Base-by-base conservation (phyloP, 2,797 vertebrate species). In the Pyrrhura leucotis region DNA sequence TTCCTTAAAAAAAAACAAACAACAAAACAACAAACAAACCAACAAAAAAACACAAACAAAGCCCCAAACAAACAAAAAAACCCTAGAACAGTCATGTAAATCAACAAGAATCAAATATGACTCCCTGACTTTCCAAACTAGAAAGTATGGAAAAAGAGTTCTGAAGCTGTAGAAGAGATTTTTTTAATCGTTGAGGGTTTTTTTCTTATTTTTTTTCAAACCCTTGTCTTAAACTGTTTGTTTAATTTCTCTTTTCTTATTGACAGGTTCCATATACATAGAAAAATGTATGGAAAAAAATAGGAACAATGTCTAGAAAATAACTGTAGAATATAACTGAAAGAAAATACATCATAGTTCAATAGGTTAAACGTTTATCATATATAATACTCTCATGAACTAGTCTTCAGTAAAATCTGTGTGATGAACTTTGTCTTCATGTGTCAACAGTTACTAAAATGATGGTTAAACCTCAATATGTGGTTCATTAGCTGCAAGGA, bases 401-500 rank as follows among this genome's bases (percentile, higher is more conserved):
- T 15, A 40, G 12, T 68, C 19, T 80, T 81, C 33, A 62, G 5
- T 65, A 74, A 94, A 85, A 8, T 68, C 18, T 63, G 7, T 74
- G 37, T 65, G 26, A 66, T 71, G 12, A 89, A 59, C 9, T 69
- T 88, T 21, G 33, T 45, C 35, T 94, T 87, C 67, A 61, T 42
- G 17, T 77, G 35, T 61, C 22, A 77, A 35, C 40, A 40, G 17
- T 63, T 95, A 78, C 11, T 18, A 29, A 85, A 28, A 65, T 51
- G 29, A 66, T 53, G 15, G 9, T 40, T 92, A 93, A 93, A 93
- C 61, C 12, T 96, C 72, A 88, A 3, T 54, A 37, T 79, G 44
- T 76, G 59, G 37, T 54, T 78, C 76, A 91, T 94, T 86, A 80
- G 21, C 85, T 69, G 73, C 19, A 93, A 86, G 68, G 63, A 97